phyloP scores from a whole-genome alignment of 2,888 invertebrate genomes.

The Aphrophora alni region DNA sequence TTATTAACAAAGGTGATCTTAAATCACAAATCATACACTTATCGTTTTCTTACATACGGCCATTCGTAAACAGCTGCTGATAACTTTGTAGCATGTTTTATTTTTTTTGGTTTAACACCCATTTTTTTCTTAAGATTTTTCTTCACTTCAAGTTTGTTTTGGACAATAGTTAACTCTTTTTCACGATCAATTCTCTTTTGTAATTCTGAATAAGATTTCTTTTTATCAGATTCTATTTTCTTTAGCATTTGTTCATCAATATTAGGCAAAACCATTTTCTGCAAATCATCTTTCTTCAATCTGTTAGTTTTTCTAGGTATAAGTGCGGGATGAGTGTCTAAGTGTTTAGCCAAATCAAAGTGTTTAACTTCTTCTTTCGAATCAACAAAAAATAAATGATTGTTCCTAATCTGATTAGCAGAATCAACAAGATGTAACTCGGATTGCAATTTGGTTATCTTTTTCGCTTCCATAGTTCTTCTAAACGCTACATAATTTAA shows the following conservation, averaged over 20 bases:
- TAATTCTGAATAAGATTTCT: slow-evolving; percentile 74
- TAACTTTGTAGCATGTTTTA: slow-evolving; percentile 68
- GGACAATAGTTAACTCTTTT: slow-evolving; percentile 74
- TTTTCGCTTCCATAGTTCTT: slow-evolving; percentile 80
- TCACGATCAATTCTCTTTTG: slow-evolving; percentile 79
- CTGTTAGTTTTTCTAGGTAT: slow-evolving; percentile 74
- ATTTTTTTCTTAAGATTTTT: slow-evolving; percentile 70
- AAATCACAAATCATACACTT: slow-evolving; percentile 52
- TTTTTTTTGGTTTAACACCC: slow-evolving; percentile 66
- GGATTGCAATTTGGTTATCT: slow-evolving; percentile 76
- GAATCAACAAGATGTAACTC: slow-evolving; percentile 83
- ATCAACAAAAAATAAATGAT: slow-evolving; percentile 80
- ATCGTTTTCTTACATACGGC: slow-evolving; percentile 82
- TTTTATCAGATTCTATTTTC: slow-evolving; percentile 63
- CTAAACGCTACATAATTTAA: slow-evolving; percentile 88
- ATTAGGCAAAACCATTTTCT: slow-evolving; percentile 65
- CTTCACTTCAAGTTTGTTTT: slow-evolving; percentile 80
- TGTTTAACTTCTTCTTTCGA: slow-evolving; percentile 62
- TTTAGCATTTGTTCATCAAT: slow-evolving; percentile 60
- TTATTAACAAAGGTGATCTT: too few species aligned
- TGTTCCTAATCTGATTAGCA: slow-evolving; percentile 71
- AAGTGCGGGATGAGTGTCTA: slow-evolving; percentile 77
- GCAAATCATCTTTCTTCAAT: slow-evolving; percentile 66
- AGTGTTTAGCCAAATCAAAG: slow-evolving; percentile 72
- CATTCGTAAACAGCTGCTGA: slow-evolving; percentile 80